Evolutionary conservation across 1,140 invertebrate species (phyloP), one percentile per base, ranked within the genome.

Genomic region (Neodiprion pinetum): DNA sequence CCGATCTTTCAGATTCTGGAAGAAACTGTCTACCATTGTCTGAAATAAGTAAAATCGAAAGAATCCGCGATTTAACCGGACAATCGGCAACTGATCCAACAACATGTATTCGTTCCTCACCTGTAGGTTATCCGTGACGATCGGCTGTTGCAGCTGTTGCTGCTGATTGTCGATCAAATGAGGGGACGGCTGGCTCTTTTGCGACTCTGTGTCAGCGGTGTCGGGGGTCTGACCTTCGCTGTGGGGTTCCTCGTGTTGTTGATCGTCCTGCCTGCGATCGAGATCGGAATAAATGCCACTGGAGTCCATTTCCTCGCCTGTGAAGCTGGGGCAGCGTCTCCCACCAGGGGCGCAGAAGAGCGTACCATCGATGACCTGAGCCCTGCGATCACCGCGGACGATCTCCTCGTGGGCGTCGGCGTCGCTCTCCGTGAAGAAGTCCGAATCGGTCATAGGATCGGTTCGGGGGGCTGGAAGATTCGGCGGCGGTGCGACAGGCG

Each of bases 361-460:
- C 7, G 94, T 95, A 2, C 95, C 95, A 85, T 96, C 95, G 61
- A 96, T 96, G 7, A 96, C 93, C 85, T 94, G 93, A 14, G 93
- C 94, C 72, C 89, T 87, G 17, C 93, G 89, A 82, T 96, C 94
- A 3, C 93, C 93, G 8, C 90, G 91, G 78, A 83, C 93, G 87
- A 85, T 93, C 28, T 95, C 94, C 75, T 95, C 94, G 84, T 93
- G 91, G 1, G 91, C 92, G 83, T 96, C 95, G 0, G 94, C 94
- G 87, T 96, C 95, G 79, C 94, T 95, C 88, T 96, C 95, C 8
- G 95, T 96, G 81, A 95, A 96, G 84, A 96, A 96, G 83, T 96
- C 95, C 0, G 95, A 96, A 86, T 96, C 95, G 0, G 95, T 96
- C 94, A 96, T 95, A 1, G 94, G 94, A 87, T 96, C 94, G 74